Base-by-base conservation (phyloP, 2,113 vertebrate species). In the Syrrhaptes paradoxus region DNA sequence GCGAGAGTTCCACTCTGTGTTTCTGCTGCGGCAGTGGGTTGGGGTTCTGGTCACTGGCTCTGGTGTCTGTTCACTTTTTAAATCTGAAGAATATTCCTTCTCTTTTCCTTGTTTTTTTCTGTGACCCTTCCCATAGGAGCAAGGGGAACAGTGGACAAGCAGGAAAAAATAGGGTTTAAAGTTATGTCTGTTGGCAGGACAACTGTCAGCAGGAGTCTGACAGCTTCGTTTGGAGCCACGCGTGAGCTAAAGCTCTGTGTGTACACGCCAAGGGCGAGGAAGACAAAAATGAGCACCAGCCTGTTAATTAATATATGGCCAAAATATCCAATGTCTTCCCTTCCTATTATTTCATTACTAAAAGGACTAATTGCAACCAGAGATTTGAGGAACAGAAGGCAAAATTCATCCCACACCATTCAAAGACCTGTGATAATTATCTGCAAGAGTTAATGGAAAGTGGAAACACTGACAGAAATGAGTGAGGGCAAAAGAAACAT, bases 1-100 rank as follows among this genome's bases (percentile, higher is more conserved):
- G 32, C 21, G 24, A 15, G 16, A 20, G 36, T 7, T 54, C 13
- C 12, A 10, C 45, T 24, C 4, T 9, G 20, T 7, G 1, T 8
- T 31, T 48, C 70, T 17, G 45, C 26, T 13, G 22, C 58, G 34
- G 1, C 4, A 32, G 31, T 7, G 38, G 1, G 26, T 0, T 9
- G 28, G 3, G 16, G 1, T 0, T 20, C 29, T 3, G 24, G 26
- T 17, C 20, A 4, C 18, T 41, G 1, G 13, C 7, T 7, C 13
- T 6, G 45, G 5, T 10, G 21, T 2, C 22, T 1, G 0, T 5
- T 62, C 5, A 4, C 8, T 15, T 29, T n/a, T 28, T 21, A 2
- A 24, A 13, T 9, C 14, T 14, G 13, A 84, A 81, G 12, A 54
- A 21, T 7, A 2, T 11, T 2, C 13, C 21, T 58, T 51, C 7